phyloP scores from a whole-genome alignment of 2,888 invertebrate genomes.

The Deroplatys truncata region DNA sequence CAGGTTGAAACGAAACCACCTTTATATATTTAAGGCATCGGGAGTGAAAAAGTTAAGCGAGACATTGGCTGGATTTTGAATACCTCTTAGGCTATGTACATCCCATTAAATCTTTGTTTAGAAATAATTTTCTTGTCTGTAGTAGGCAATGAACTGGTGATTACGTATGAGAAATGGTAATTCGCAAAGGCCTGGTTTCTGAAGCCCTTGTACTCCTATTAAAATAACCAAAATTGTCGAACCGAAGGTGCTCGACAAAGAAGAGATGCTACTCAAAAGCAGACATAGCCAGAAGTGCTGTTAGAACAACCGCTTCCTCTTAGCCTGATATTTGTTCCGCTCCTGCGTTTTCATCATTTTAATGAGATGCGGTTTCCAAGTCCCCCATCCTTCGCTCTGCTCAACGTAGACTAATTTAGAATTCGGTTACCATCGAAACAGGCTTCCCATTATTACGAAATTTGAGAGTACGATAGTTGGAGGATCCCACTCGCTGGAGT shows the following conservation, averaged over 20 bases:
- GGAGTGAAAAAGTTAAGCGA: too few species aligned
- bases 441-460: constrained; percentile 16
- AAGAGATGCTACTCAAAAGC: neutral
- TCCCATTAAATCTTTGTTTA: too few species aligned
- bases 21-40: too few species aligned
- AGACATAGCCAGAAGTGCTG: neutral
- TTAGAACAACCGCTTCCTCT: neutral
- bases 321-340: neutral
- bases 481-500: neutral
- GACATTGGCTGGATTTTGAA: too few species aligned
- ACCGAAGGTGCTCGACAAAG: neutral
- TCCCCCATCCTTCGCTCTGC: neutral
- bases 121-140: too few species aligned
- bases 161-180: neutral
- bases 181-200: neutral
- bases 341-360: constrained; percentile 4
- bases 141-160: too few species aligned
- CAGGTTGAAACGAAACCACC: too few species aligned
- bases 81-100: too few species aligned
- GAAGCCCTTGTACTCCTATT: neutral
- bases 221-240: neutral
- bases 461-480: neutral
- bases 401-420: constrained; percentile 5
- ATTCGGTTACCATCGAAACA: constrained; percentile 16
- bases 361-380: constrained; percentile 13